Percentiles rank a stretch among this genome's conserved stretches.
Conservation (phyloP, 2,888 invertebrate genomes). For the Allacma fusca region DNA sequence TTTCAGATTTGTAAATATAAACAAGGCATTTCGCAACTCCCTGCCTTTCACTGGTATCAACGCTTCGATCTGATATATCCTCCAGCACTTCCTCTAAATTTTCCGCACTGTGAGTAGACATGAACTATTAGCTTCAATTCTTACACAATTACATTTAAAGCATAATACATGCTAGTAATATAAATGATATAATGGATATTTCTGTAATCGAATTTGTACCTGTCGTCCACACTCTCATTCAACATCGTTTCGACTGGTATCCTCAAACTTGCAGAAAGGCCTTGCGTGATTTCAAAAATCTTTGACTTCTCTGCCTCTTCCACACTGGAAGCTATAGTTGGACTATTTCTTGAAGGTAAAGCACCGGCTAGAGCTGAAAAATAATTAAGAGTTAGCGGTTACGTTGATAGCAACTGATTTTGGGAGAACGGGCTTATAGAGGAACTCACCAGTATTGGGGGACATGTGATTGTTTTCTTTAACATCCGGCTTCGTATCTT, state of each 20-base stretch:
- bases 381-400: not conserved
- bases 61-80: constrained; percentile 49
- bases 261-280: constrained; percentile 53
- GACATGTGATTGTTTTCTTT: constrained; percentile 56
- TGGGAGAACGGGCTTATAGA: not conserved
- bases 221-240: constrained; percentile 46
- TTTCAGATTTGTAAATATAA: constrained; percentile 56
- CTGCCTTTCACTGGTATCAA: constrained; percentile 55
- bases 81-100: constrained; percentile 57
- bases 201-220: no score
- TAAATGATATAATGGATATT: no score
- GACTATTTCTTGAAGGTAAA: constrained; percentile 50
- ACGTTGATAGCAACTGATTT: not conserved
- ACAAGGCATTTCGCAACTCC: constrained; percentile 51
- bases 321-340: constrained; percentile 52
- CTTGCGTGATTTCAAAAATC: constrained; percentile 57
- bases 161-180: not conserved
- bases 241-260: constrained; percentile 57
- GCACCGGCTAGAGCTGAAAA: constrained; percentile 23
- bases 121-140: not conserved
- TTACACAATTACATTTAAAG: not conserved
- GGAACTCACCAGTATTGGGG: not conserved
- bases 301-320: constrained; percentile 51
- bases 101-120: constrained; percentile 44
- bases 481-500: constrained; percentile 75